Conservation (phyloP, 2,888 invertebrate genomes). For the Himalopsyche kuldschensis region DNA sequence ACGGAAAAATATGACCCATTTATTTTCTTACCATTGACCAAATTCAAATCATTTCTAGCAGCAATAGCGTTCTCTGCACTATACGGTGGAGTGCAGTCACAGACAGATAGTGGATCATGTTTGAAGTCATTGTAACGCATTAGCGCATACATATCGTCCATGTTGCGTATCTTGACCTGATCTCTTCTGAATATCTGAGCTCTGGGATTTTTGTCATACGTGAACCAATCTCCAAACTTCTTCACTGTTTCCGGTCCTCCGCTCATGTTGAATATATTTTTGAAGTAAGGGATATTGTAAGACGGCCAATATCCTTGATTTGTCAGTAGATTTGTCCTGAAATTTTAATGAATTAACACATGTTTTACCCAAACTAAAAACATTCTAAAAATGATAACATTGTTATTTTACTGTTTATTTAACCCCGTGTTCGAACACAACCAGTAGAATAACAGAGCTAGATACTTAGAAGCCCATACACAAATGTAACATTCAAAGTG, state of each 20-base stretch:
- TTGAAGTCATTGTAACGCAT: slow-evolving; percentile 72
- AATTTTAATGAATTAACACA: background rate
- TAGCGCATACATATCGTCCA: slow-evolving; percentile 61
- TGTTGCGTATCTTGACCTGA: slow-evolving; percentile 58
- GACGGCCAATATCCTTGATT: slow-evolving; percentile 64
- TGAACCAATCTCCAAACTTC: slow-evolving; percentile 61
- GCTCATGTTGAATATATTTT: slow-evolving; percentile 64
- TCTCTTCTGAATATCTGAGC: slow-evolving; percentile 66
- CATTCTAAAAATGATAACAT: too few species aligned
- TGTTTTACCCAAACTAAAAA: too few species aligned
- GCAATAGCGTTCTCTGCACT: slow-evolving; percentile 73
- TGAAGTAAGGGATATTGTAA: slow-evolving; percentile 71
- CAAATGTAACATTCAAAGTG: too few species aligned
- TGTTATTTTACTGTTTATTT: too few species aligned
- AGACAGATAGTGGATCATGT: slow-evolving; percentile 67
- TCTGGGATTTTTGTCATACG: slow-evolving; percentile 65
- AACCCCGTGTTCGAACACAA: too few species aligned
- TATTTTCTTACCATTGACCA: slow-evolving; percentile 60
- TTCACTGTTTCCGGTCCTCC: slow-evolving; percentile 61
- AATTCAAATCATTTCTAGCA: slow-evolving; percentile 72
- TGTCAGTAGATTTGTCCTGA: slow-evolving; percentile 29
- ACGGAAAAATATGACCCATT: too few species aligned
- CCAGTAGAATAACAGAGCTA: too few species aligned
- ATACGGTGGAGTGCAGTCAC: slow-evolving; percentile 70
- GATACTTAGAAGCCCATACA: too few species aligned